These are phyloP conservation scores for Anguilla obscura DNA, from an alignment of 2,797 vertebrate genomes.

Conservation along the genomic window DNA sequence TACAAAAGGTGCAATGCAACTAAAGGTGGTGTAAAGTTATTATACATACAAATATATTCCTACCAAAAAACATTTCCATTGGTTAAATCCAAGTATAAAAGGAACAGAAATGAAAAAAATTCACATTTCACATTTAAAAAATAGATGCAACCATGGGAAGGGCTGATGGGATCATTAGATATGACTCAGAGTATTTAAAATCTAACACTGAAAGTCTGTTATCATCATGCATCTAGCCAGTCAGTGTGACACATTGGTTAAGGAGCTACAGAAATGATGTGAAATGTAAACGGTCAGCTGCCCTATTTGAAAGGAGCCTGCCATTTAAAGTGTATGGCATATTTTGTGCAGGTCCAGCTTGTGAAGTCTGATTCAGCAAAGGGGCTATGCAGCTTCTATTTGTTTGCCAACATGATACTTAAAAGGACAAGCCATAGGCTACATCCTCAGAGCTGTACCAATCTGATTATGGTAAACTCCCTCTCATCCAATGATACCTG, in stretches of 20 bases:
- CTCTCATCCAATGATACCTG: conserved; percentile 65
- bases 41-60: not conserved
- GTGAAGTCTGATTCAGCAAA: conserved; percentile 31
- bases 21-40: not conserved
- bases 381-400: not conserved
- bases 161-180: too few species aligned
- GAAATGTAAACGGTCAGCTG: not conserved
- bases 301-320: not conserved
- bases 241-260: not conserved
- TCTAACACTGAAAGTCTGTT: not conserved
- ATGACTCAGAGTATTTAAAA: not conserved
- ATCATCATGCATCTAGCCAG: not conserved
- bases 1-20: too few species aligned
- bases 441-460: conserved; percentile 56
- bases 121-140: too few species aligned
- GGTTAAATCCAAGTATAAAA: not conserved
- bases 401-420: not conserved
- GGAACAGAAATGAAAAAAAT: too few species aligned
- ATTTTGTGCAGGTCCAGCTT: not conserved
- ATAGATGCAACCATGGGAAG: too few species aligned
- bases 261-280: not conserved
- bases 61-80: too few species aligned
- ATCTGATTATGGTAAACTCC: conserved; percentile 67
- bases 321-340: not conserved
- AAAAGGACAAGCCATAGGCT: not conserved